Evolutionary conservation across 1,140 invertebrate species (phyloP), one percentile per base, ranked within the genome.

Genomic region (Meteorus sp.): DNA sequence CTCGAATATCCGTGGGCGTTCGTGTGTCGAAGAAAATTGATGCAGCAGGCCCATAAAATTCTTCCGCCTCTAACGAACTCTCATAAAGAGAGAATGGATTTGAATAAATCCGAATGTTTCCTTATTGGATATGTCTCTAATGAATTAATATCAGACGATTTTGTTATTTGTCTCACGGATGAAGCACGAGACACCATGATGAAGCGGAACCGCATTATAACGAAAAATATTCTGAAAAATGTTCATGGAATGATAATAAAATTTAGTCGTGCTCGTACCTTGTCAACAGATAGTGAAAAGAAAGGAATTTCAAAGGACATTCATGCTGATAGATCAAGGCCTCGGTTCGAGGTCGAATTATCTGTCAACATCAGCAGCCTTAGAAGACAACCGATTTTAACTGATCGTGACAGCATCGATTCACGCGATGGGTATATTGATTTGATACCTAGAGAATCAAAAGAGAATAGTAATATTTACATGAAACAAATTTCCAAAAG

Each of bases 1-100:
- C 82, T 86, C 25, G 88, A 91, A 74, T 85, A 84, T 66, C 88
- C 89, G 5, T 91, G 88, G 86, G 88, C 84, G 55, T 82, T 75
- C 35, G 76, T 89, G 0, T 72, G 75, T 2, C 85, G 83, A 70
- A 78, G 82, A 39, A 69, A 78, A 19, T 70, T 89, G 66, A 76
- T 25, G 41, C 83, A 22, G 56, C 55, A 59, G 52, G 75, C 53
- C 54, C 75, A 33, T 3, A n/a, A 52, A 33, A 2, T 33, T 1
- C 56, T 45, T 19, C 87, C 81, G 0, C 77, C 82, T 54, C 80
- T 88, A 56, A 72, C 79, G 22, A 51, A 66, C 3, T 62, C 82
- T 2, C 80, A 71, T 61, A 70, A 80, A 15, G 67, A 78, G 53
- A 70, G 88, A 19, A 61, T 81, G 47, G 65, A 67, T 2, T 86